Evolutionary conservation across 2,113 vertebrate species (phyloP).

Genomic region (Sisor rabdophorus): DNA sequence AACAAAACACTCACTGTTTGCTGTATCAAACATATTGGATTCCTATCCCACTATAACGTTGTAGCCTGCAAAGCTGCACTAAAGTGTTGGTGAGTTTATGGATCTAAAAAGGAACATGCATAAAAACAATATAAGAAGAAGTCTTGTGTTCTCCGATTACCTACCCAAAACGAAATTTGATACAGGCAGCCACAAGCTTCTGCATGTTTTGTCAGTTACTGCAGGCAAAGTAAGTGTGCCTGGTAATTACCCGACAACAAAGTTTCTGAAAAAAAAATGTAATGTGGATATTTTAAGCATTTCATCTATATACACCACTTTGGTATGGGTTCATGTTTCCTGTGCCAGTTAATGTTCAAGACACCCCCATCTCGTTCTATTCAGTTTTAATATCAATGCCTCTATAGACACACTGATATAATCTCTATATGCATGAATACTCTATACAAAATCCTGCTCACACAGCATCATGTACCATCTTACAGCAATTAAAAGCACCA

Average conservation of each 20-base stretch:
- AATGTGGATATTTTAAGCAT: background rate
- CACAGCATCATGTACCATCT: background rate
- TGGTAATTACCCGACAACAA: background rate
- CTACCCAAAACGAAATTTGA: conserved; percentile 26
- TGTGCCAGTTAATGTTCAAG: background rate
- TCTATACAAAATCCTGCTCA: background rate
- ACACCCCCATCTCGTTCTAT: background rate
- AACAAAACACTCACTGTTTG: too few relatives aligned
- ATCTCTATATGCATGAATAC: background rate
- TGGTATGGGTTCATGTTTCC: background rate
- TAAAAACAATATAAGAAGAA: background rate
- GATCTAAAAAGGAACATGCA: background rate
- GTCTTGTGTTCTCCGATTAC: conserved; percentile 22
- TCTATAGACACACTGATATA: background rate
- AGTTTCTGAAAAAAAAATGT: background rate
- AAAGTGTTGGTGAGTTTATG: background rate
- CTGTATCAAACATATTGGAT: background rate
- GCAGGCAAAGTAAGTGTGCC: background rate
- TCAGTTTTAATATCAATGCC: background rate
- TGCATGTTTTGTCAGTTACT: background rate
- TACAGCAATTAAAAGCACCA: background rate
- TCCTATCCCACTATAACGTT: background rate
- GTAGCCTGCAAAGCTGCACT: background rate
- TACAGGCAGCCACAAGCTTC: conserved; percentile 14
- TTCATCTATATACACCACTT: background rate